These are phyloP conservation scores for Xiphophorus maculatus DNA, from an alignment of 2,113 vertebrate genomes.

Conservation along the genomic window DNA sequence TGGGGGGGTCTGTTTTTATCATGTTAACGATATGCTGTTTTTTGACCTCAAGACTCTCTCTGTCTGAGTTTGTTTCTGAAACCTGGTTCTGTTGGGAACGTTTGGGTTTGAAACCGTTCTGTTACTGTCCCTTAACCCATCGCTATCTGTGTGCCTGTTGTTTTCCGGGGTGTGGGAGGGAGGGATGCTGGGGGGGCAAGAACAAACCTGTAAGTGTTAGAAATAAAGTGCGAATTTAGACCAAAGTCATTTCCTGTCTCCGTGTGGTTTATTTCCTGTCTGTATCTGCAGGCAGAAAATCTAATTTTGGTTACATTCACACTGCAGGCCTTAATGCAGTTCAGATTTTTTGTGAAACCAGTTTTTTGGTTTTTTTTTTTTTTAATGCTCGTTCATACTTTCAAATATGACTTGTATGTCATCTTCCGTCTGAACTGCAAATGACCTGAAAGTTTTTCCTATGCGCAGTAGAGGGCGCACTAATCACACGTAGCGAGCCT, in stretches of 20 bases:
- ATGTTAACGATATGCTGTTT: conserved; percentile 66
- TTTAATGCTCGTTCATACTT: too few species aligned
- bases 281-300: too few species aligned
- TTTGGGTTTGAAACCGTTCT: conserved; percentile 74
- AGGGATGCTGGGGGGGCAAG: conserved; percentile 64
- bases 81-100: conserved; percentile 72
- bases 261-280: conserved; percentile 5
- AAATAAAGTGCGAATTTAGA: conserved; percentile 81
- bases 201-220: conserved; percentile 79
- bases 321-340: too few species aligned
- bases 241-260: conserved; percentile 55
- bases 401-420: too few species aligned
- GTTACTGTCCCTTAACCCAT: conserved; percentile 75
- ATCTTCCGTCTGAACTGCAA: too few species aligned
- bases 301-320: too few species aligned
- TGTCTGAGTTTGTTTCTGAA: conserved; percentile 72
- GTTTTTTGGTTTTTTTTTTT: too few species aligned
- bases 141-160: conserved; percentile 83
- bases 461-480: too few species aligned
- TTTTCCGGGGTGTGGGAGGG: conserved; percentile 58
- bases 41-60: conserved; percentile 69
- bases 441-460: too few species aligned
- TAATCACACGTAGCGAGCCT: too few species aligned
- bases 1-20: conserved; percentile 56
- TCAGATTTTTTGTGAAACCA: too few species aligned